These are phyloP conservation scores for Glyphotaelius pellucidus DNA, from an alignment of 2,888 invertebrate species.

Conservation along the genomic window DNA sequence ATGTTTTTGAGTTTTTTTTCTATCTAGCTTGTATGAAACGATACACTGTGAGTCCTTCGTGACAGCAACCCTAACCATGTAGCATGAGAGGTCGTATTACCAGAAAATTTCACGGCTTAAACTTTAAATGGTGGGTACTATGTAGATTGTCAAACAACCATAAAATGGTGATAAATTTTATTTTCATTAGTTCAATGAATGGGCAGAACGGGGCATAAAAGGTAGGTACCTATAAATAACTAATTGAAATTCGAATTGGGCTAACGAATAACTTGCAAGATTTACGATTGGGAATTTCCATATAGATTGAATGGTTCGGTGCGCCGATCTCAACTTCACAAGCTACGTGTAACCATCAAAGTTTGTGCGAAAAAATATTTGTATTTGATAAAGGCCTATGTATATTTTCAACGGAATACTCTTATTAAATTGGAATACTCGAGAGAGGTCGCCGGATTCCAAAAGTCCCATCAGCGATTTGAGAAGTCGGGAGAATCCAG, in stretches of 20 bases:
- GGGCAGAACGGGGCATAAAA: neutral
- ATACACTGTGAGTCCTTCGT: too few relatives aligned
- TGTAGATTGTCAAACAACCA: neutral
- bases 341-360: slow-evolving; percentile 14
- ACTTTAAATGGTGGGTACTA: neutral
- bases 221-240: neutral
- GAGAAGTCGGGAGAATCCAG: slow-evolving; percentile 13
- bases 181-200: neutral
- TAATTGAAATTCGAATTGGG: slow-evolving; percentile 25
- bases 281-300: slow-evolving; percentile 37
- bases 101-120: neutral
- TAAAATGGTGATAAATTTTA: neutral
- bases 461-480: slow-evolving; percentile 40
- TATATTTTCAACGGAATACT: slow-evolving; percentile 26
- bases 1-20: too few relatives aligned
- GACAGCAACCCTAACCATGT: neutral
- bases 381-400: slow-evolving; percentile 33
- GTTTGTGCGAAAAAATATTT: slow-evolving; percentile 34
- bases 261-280: slow-evolving; percentile 38
- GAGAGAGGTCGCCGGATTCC: slow-evolving; percentile 21
- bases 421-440: slow-evolving; percentile 34
- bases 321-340: slow-evolving; percentile 7
- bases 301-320: slow-evolving; percentile 37
- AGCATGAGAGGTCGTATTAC: neutral
- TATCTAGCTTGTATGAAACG: too few relatives aligned